Percentiles rank a stretch among this genome's conserved stretches.
Conservation (phyloP, 2,113 vertebrate genomes). For the Atrichornis clamosus region DNA sequence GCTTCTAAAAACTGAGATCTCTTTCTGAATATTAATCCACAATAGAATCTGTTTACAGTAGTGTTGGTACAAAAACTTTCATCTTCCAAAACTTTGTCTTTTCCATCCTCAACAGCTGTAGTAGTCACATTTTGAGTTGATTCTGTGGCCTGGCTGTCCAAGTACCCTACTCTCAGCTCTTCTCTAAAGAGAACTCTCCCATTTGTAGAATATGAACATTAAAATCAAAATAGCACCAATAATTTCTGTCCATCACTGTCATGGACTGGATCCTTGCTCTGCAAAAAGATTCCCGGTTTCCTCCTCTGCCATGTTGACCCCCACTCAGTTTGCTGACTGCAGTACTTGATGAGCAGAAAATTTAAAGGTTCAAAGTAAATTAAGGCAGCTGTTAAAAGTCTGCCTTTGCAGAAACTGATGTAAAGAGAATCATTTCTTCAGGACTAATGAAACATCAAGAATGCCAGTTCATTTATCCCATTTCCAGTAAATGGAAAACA, state of each 20-base stretch:
- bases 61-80: neutral
- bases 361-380: neutral
- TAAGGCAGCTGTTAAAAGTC: neutral
- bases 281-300: neutral
- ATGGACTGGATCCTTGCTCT: neutral
- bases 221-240: neutral
- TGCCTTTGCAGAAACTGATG: neutral
- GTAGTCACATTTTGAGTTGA: neutral
- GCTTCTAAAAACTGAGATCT: neutral
- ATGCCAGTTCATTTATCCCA: conserved; percentile 36
- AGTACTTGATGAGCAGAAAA: neutral
- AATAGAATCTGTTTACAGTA: neutral
- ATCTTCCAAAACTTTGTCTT: neutral
- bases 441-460: neutral
- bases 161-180: neutral
- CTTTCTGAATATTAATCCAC: neutral
- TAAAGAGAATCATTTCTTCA: conserved; percentile 11
- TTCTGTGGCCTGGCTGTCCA: neutral
- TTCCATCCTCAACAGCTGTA: neutral
- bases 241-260: neutral
- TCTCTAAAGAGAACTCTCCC: neutral
- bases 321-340: neutral
- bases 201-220: neutral
- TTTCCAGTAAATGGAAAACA: conserved; percentile 44
- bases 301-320: neutral